Conservation (phyloP, 2,113 vertebrate genomes). For the Chaetops frenatus region DNA sequence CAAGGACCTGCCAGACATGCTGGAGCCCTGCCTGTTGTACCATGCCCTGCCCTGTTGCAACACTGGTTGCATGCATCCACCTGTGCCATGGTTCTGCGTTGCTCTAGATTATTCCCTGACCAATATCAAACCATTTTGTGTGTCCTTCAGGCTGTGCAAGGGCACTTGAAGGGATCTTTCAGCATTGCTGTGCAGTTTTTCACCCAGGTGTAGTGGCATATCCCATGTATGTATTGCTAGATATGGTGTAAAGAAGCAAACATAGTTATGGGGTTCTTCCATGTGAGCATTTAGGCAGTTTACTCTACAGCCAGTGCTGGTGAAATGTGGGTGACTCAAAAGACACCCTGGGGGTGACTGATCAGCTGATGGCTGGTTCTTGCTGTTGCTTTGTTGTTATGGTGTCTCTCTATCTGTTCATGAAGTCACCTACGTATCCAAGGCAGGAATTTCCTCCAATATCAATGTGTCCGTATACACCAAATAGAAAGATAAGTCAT, state of each 20-base stretch:
- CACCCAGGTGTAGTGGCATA: not conserved
- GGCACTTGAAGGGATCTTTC: not conserved
- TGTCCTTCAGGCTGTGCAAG: not conserved
- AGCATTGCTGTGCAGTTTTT: not conserved
- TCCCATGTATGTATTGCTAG: rapidly evolving
- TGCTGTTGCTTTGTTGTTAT: not conserved
- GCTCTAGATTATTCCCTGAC: not conserved
- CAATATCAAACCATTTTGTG: not conserved
- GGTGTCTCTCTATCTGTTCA: not conserved
- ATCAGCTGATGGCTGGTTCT: not conserved
- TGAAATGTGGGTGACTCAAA: not conserved
- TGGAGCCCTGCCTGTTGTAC: not conserved
- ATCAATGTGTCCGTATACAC: not conserved
- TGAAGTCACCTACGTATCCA: rapidly evolving
- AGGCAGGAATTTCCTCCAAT: not conserved
- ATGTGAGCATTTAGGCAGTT: not conserved
- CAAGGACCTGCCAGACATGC: not conserved
- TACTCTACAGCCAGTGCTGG: not conserved
- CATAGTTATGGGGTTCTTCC: rapidly evolving
- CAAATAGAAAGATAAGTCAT: not conserved
- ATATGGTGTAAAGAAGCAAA: not conserved
- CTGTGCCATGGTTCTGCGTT: not conserved
- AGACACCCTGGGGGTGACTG: not conserved
- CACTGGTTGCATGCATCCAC: not conserved
- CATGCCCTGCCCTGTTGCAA: not conserved